These are phyloP conservation scores for Xenops minutus DNA, from an alignment of 2,797 vertebrate species.

Conservation along the genomic window DNA sequence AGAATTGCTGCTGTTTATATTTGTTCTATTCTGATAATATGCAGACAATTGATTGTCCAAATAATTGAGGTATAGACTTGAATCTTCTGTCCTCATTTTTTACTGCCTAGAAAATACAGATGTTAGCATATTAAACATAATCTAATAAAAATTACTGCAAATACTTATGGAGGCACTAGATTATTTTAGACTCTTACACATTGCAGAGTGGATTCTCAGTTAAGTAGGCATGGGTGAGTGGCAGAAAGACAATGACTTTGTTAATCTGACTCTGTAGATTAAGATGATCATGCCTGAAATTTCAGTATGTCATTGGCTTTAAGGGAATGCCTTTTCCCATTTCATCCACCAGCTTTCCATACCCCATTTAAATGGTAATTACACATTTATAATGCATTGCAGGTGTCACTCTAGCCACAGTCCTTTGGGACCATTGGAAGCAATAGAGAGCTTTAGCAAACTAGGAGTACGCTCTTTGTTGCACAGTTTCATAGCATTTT, in stretches of 20 bases:
- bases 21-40: background rate
- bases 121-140: slow-evolving; percentile 2
- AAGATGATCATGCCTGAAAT: slow-evolving; percentile 58
- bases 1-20: background rate
- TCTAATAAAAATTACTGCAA: slow-evolving; percentile 47
- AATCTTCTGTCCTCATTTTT: slow-evolving; percentile 2
- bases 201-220: background rate
- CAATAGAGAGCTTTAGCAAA: slow-evolving; percentile 40
- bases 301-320: slow-evolving; percentile 53
- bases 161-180: slow-evolving; percentile 21
- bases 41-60: background rate
- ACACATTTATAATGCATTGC: slow-evolving; percentile 73
- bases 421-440: slow-evolving; percentile 60
- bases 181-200: background rate
- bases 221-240: slow-evolving; percentile 50
- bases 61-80: background rate
- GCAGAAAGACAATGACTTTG: slow-evolving; percentile 66
- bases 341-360: slow-evolving; percentile 66
- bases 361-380: slow-evolving; percentile 78
- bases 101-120: slow-evolving; percentile 1
- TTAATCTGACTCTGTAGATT: slow-evolving; percentile 66
- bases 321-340: slow-evolving; percentile 63
- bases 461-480: slow-evolving; percentile 60
- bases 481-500: slow-evolving; percentile 49
- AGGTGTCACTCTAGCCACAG: slow-evolving; percentile 61